Evolutionary conservation across 2,888 invertebrate genomes (phyloP), one percentile per base, ranked within the genome.

Genomic region (Lasioglossum villosulum): DNA sequence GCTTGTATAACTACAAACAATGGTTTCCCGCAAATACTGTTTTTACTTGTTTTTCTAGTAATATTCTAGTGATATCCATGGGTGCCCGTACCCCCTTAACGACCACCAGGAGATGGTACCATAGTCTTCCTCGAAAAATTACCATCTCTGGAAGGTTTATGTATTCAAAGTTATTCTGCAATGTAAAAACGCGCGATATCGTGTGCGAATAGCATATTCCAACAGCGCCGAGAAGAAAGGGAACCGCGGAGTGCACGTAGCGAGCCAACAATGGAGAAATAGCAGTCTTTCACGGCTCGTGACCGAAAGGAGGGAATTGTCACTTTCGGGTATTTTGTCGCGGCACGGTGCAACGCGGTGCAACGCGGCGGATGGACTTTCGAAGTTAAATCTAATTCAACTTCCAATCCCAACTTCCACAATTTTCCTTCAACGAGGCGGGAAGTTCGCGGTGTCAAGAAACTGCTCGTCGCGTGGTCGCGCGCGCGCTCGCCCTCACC

Each of bases 341-440:
- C 63, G 6, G 30, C 63, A 27, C 16, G 63, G 30, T 30, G 63
- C 30, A 59, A 27, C 59, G 59, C 23, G 52, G 23, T 23, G 63
- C 27, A 30, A 66, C 68, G 34, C 39, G 37, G 19, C 16, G 73
- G 68, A 70, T 23, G 48, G 74, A 77, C 82, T 84, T 84, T 74
- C 76, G 3, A 82, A 83, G 77, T 83, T 82, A 74, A 84, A 84
- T 84, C 82, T 82, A 84, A 84, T 84, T 84, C 83, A 82, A 84
- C 82, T 74, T 82, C 59, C 74, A 82, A 84, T 84, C 48, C 59
- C n/a, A 74, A 82, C 70, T 84, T 82, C 27, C 77, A 52, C 82
- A 70, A 81, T 77, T 82, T 82, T 70, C 75, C 73, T 66, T 42
- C 73, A 56, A 82, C 83, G 70, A 48, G 82, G 48, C 56, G 56